Evolutionary conservation across 2,888 invertebrate species (phyloP).

Genomic region (Machimus rusticus): DNA sequence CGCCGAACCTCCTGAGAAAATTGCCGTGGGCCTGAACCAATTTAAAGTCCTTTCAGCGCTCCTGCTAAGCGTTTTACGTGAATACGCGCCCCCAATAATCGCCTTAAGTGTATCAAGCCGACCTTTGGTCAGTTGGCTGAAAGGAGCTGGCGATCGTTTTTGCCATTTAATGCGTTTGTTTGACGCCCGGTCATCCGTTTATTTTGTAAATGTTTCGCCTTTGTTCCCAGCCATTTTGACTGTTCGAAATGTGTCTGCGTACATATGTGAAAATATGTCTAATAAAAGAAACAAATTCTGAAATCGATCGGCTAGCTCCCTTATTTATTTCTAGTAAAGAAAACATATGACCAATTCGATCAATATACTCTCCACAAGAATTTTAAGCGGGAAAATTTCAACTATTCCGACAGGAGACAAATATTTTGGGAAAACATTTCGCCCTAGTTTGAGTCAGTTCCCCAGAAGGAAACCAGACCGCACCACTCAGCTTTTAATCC

Average conservation of each 20-base stretch:
- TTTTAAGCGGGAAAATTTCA: slow-evolving; percentile 20
- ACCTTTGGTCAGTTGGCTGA: slow-evolving; percentile 43
- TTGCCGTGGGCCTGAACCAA: neutral
- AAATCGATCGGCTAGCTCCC: neutral
- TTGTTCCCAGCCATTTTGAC: slow-evolving; percentile 3
- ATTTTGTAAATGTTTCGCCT: slow-evolving; percentile 43
- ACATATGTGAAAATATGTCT: neutral
- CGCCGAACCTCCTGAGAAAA: neutral
- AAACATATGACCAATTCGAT: neutral
- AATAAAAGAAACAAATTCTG: neutral
- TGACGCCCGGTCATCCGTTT: slow-evolving; percentile 47
- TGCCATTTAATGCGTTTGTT: slow-evolving; percentile 37
- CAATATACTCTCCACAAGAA: neutral
- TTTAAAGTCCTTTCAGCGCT: slow-evolving; percentile 14
- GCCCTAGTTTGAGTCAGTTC: neutral
- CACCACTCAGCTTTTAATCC: slow-evolving; percentile 25
- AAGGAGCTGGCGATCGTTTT: neutral
- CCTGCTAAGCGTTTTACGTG: slow-evolving; percentile 27
- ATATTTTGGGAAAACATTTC: slow-evolving; percentile 47
- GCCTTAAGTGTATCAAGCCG: slow-evolving; percentile 46
- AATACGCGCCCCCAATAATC: slow-evolving; percentile 44
- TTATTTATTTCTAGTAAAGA: neutral
- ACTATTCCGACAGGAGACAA: slow-evolving; percentile 39
- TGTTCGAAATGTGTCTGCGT: neutral
- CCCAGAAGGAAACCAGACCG: slow-evolving; percentile 4